Percentiles rank a stretch among this genome's conserved stretches.
phyloP scores from a whole-genome alignment of 37 sponge, comb jelly and placozoan species.

The Agelas oroides region DNA sequence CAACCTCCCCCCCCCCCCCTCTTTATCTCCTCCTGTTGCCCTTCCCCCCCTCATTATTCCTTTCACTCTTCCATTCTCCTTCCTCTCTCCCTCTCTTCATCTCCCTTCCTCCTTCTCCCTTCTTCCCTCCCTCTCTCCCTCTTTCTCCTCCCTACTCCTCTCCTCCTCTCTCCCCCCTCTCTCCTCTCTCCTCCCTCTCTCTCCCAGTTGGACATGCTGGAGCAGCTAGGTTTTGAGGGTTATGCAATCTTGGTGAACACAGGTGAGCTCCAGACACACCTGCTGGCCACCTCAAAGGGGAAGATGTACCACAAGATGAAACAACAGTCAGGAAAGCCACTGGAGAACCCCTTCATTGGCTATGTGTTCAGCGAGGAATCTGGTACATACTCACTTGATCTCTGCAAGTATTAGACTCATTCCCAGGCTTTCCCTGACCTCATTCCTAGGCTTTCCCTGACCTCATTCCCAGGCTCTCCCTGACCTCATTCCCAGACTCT shows the following conservation, averaged over 20 bases:
- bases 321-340: conserved; percentile 75
- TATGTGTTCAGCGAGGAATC: conserved; percentile 82
- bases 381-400: conserved; percentile 10
- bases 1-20: too few species aligned
- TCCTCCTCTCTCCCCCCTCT: too few species aligned
- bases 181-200: background rate
- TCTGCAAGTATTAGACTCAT: background rate
- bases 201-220: conserved; percentile 78
- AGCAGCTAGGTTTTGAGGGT: conserved; percentile 90
- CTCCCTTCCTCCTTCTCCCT: too few species aligned
- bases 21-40: too few species aligned
- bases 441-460: background rate
- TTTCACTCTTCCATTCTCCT: background rate
- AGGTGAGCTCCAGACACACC: conserved; percentile 78
- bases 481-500: too few species aligned
- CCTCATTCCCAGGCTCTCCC: too few species aligned
- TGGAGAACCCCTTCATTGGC: conserved; percentile 91
- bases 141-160: too few species aligned
- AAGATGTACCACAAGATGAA: conserved; percentile 74
- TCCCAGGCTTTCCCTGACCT: too few species aligned
- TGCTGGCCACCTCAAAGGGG: conserved; percentile 71
- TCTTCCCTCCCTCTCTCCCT: too few species aligned
- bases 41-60: too few species aligned
- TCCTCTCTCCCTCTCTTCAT: background rate
- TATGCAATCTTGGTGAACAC: conserved; percentile 85